Conservation (phyloP, 2,888 invertebrate species). For the Megaustenia siamemsis region DNA sequence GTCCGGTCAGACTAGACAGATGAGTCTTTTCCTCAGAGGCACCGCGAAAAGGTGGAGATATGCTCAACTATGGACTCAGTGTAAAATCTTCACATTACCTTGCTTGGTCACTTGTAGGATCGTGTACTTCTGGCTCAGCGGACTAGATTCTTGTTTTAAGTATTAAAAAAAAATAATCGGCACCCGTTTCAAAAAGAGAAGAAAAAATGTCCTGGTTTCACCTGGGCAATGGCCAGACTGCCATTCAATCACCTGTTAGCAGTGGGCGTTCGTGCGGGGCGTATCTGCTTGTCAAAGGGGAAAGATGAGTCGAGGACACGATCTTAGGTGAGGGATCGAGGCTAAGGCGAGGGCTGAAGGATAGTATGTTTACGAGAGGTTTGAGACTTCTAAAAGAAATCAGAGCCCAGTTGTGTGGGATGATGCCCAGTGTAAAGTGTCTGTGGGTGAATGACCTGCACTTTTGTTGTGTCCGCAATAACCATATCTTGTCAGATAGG, state of each 20-base stretch:
- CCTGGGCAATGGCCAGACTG: not conserved
- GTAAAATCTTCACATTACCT: too few species aligned
- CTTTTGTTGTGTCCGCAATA: not conserved
- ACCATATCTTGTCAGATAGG: not conserved
- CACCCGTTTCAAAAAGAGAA: too few species aligned
- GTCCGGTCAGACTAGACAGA: too few species aligned
- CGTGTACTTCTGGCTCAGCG: too few species aligned
- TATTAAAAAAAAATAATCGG: too few species aligned
- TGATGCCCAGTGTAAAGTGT: not conserved
- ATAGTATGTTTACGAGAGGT: not conserved
- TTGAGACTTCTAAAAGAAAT: not conserved
- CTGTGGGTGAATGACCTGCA: constrained; percentile 12
- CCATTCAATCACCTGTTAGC: constrained; percentile 23
- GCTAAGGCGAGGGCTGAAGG: not conserved
- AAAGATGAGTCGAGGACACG: not conserved
- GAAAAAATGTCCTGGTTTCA: constrained; percentile 16
- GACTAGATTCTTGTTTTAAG: too few species aligned
- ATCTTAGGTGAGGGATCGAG: not conserved
- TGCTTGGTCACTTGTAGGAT: too few species aligned
- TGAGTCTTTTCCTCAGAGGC: too few species aligned
- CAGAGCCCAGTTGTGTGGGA: not conserved
- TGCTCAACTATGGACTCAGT: too few species aligned
- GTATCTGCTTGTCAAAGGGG: not conserved
- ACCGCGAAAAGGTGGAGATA: too few species aligned
- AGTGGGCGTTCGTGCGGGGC: not conserved